Percentiles rank a stretch among this genome's conserved stretches.
phyloP scores from a whole-genome alignment of 2,888 invertebrate genomes.

The Drosophila fulvimacula region DNA sequence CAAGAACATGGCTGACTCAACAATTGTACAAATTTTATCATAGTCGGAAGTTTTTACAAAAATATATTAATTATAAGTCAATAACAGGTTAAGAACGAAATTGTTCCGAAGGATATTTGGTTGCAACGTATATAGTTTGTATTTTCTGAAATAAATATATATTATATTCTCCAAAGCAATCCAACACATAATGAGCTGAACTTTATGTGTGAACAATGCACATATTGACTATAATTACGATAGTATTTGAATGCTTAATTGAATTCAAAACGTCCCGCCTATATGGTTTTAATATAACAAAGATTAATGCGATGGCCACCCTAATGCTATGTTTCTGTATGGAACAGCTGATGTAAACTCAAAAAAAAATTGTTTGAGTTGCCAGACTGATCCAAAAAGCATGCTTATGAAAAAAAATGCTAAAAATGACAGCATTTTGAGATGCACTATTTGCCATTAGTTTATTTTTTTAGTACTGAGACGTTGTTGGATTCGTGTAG shows the following conservation, averaged over 20 bases:
- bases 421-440: constrained; percentile 25
- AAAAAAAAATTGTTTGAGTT: neutral
- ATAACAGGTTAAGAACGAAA: neutral
- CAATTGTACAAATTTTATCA: neutral
- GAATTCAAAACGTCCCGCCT: neutral
- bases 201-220: neutral
- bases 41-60: neutral
- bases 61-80: too few species aligned
- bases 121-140: neutral
- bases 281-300: too few species aligned
- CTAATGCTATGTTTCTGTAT: neutral
- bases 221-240: neutral
- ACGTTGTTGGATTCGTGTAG: constrained; percentile 13
- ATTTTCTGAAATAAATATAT: neutral
- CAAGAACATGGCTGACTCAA: constrained; percentile 21
- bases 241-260: neutral
- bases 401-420: constrained; percentile 1
- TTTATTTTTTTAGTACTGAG: constrained; percentile 26
- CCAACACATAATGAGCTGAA: neutral
- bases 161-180: neutral
- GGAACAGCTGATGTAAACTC: neutral
- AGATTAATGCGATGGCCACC: neutral
- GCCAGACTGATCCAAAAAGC: neutral
- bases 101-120: neutral
- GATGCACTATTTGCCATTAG: constrained; percentile 11